Evolutionary conservation across 2,888 invertebrate genomes (phyloP).

Genomic region (Dermolepida albohirtum): DNA sequence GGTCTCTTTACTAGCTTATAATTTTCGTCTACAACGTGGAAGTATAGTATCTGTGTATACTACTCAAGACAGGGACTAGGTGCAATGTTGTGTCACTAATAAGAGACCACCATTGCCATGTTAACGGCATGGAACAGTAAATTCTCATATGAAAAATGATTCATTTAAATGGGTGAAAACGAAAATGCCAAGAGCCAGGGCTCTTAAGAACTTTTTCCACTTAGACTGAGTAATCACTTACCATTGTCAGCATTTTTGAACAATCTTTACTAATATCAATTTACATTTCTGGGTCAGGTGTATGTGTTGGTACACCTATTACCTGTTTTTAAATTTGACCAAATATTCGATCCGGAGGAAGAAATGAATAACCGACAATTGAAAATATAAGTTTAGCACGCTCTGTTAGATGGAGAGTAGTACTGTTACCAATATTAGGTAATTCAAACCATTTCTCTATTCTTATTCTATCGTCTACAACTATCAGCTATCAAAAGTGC

Average conservation of each 20-base stretch:
- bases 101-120: too few relatives aligned
- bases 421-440: constrained; percentile 1
- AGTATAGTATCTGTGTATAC: too few relatives aligned
- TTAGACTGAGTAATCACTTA: constrained; percentile 36
- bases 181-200: constrained; percentile 41
- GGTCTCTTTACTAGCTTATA: too few relatives aligned
- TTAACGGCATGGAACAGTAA: too few relatives aligned
- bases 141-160: too few relatives aligned
- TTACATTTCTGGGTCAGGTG: constrained; percentile 28
- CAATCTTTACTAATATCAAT: constrained; percentile 22
- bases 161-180: constrained; percentile 10
- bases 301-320: background rate
- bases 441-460: constrained; percentile 11
- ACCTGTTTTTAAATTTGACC: background rate
- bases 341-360: constrained; percentile 8
- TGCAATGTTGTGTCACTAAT: too few relatives aligned
- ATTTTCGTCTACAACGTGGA: too few relatives aligned
- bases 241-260: constrained; percentile 41
- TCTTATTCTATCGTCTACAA: too few relatives aligned
- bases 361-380: constrained; percentile 21
- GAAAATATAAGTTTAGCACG: constrained; percentile 14
- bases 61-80: too few relatives aligned
- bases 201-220: constrained; percentile 40
- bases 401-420: constrained; percentile 9
- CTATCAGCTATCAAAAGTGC: too few relatives aligned